phyloP scores from a whole-genome alignment of 2,113 vertebrate genomes.

The Urocolius indicus region DNA sequence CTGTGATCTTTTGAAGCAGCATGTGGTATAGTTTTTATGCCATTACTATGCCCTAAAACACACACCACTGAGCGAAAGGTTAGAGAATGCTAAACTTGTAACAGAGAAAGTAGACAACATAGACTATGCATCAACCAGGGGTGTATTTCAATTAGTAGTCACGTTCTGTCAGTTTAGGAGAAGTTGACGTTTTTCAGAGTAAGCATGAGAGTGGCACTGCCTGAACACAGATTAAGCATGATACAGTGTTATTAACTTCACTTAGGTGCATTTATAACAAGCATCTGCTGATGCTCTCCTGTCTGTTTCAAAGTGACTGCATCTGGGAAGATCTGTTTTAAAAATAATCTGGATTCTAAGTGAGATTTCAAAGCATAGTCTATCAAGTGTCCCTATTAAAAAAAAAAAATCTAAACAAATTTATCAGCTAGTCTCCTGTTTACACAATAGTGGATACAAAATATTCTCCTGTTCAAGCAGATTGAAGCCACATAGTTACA shows the following conservation, averaged over 20 bases:
- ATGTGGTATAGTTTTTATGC: background rate
- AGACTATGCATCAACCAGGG: background rate
- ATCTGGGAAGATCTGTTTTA: background rate
- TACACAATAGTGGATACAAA: background rate
- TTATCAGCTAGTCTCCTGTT: background rate
- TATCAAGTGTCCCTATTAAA: background rate
- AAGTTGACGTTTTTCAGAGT: background rate
- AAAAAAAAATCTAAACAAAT: background rate
- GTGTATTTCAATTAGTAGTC: background rate
- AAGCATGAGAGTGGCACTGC: background rate
- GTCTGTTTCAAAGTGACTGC: background rate
- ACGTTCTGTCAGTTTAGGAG: background rate
- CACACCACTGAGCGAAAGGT: background rate
- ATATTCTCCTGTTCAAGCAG: background rate
- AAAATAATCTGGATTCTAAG: constrained; percentile 2
- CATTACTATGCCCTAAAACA: background rate
- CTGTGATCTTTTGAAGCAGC: background rate
- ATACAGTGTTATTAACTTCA: background rate
- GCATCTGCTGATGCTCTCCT: background rate
- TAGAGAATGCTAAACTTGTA: background rate
- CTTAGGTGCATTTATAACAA: background rate
- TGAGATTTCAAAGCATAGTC: background rate
- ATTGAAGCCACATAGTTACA: background rate
- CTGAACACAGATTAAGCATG: background rate
- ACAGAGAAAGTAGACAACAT: background rate